phyloP scores from a whole-genome alignment of 30 jellyfish, hydroid and myxozoan species.

The Haliclystus octoradiatus region DNA sequence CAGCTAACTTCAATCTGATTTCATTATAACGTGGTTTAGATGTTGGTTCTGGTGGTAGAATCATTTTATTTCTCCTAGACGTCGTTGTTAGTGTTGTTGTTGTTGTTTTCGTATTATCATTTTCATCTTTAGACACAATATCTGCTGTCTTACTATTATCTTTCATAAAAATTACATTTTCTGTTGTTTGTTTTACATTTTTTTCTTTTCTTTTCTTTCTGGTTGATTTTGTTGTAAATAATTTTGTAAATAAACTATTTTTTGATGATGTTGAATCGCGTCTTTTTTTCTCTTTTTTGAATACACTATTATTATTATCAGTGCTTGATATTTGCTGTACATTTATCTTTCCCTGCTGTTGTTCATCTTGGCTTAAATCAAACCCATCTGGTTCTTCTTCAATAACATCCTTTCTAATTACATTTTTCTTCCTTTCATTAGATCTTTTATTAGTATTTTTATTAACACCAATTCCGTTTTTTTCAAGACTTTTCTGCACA shows the following conservation, averaged over 20 bases:
- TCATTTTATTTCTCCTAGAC: neutral
- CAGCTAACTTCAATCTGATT: neutral
- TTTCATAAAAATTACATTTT: neutral
- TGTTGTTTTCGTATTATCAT: neutral
- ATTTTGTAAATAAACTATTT: neutral
- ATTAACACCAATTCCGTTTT: neutral
- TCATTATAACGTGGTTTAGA: neutral
- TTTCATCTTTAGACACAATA: neutral
- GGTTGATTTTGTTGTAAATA: neutral
- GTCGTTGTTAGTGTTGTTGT: too few species aligned
- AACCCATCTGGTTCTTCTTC: neutral
- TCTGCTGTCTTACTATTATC: neutral
- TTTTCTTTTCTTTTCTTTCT: neutral
- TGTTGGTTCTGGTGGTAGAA: neutral
- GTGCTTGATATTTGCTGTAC: too few species aligned
- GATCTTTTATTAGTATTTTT: neutral
- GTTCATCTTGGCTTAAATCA: neutral
- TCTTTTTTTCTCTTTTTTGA: neutral
- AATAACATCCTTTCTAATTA: neutral
- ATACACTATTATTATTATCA: too few species aligned
- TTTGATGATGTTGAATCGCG: neutral
- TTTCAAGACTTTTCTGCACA: neutral
- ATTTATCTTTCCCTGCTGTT: too few species aligned
- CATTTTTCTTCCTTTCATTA: neutral
- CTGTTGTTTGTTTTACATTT: neutral